Percentiles rank a stretch among this genome's conserved stretches.
Conservation (phyloP, 2,888 invertebrate species). For the Prosapia bicincta region DNA sequence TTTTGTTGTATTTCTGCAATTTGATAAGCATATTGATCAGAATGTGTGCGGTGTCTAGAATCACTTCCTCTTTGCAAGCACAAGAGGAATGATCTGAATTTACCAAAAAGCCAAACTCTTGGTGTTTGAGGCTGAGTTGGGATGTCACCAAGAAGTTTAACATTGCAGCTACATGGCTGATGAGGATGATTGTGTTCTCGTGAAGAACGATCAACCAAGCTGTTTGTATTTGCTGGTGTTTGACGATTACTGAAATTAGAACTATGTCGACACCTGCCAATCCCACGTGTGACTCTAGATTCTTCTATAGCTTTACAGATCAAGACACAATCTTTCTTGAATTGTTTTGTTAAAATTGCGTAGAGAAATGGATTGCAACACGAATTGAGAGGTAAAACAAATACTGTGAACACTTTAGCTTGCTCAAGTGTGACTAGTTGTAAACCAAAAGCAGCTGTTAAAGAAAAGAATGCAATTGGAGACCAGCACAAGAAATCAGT, state of each 20-base stretch:
- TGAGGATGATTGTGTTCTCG: constrained; percentile 59
- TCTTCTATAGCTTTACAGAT: constrained; percentile 96
- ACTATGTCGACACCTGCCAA: constrained; percentile 80
- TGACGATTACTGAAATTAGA: constrained; percentile 85
- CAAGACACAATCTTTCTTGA: constrained; percentile 94
- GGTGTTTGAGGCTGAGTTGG: constrained; percentile 40
- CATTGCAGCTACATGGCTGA: constrained; percentile 57
- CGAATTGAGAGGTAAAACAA: constrained; percentile 92
- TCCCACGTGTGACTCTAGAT: constrained; percentile 82
- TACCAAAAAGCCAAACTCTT: constrained; percentile 46
- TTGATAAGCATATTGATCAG: constrained; percentile 69
- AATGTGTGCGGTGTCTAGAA: constrained; percentile 48
- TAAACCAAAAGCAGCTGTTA: constrained; percentile 89
- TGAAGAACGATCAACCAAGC: constrained; percentile 74
- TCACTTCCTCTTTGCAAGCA: constrained; percentile 45
- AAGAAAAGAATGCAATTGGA: constrained; percentile 92
- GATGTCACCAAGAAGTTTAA: constrained; percentile 48
- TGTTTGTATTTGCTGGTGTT: constrained; percentile 83
- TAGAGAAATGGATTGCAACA: constrained; percentile 98
- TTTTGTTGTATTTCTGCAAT: constrained; percentile 73
- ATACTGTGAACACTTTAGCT: constrained; percentile 93
- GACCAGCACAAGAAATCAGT: constrained; percentile 98
- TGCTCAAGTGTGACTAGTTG: constrained; percentile 90
- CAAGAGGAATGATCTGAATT: constrained; percentile 53
- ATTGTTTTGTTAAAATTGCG: constrained; percentile 96